Conservation (phyloP, 35 echinoderm and acorn worm genomes). For the Ophioderma brevispina region DNA sequence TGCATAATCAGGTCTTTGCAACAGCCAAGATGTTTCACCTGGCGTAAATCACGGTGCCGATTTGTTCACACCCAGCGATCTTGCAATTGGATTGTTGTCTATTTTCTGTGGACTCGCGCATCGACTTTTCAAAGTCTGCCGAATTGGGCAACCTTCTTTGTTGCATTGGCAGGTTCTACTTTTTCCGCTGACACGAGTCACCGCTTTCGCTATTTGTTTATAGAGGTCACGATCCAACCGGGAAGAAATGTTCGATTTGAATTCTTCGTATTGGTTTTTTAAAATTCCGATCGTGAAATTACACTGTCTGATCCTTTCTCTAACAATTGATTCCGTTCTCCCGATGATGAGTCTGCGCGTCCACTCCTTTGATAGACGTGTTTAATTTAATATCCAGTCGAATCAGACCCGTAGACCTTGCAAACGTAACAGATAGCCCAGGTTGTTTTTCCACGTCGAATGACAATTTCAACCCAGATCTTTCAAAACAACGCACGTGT, state of each 20-base stretch:
- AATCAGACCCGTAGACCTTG: too few relatives aligned
- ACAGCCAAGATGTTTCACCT: neutral
- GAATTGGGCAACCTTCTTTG: neutral
- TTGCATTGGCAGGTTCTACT: neutral
- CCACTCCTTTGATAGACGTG: neutral
- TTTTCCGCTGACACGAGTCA: slow-evolving; percentile 3
- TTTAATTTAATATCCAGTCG: too few relatives aligned
- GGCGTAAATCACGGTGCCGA: neutral
- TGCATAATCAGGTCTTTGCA: neutral
- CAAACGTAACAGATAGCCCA: too few relatives aligned
- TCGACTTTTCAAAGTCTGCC: neutral
- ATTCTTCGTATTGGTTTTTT: neutral
- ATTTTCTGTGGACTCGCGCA: neutral
- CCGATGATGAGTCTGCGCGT: neutral
- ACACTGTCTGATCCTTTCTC: neutral
- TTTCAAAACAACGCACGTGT: too few relatives aligned
- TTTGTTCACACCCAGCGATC: slow-evolving; percentile 3
- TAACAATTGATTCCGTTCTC: neutral
- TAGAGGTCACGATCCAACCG: neutral
- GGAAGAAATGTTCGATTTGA: neutral
- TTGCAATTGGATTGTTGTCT: neutral
- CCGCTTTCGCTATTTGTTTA: neutral
- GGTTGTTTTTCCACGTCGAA: too few relatives aligned
- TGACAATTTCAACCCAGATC: too few relatives aligned
- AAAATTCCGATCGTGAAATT: neutral